phyloP scores from a whole-genome alignment of 1,140 invertebrate species.

The Mycetomoellerius zeteki region DNA sequence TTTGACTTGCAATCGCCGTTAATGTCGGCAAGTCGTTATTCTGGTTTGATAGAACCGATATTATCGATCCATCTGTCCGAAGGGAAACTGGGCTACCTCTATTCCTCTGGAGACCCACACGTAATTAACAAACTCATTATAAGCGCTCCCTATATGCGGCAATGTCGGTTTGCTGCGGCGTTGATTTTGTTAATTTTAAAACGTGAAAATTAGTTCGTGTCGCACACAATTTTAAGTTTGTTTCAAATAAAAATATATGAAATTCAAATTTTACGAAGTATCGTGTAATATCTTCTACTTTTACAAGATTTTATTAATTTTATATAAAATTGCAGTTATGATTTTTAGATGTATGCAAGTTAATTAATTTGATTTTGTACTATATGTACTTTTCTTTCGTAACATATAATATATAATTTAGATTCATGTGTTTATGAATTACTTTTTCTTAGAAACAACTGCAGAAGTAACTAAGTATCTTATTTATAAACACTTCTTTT shows the following conservation, averaged over 20 bases:
- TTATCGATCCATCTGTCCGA: slow-evolving; percentile 68
- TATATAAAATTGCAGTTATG: neutral
- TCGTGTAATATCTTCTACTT: neutral
- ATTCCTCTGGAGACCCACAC: slow-evolving; percentile 34
- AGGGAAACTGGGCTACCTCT: slow-evolving; percentile 53
- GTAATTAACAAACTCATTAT: slow-evolving; percentile 82
- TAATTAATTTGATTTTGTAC: neutral
- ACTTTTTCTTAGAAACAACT: neutral
- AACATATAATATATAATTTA: neutral
- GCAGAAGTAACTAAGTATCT: neutral
- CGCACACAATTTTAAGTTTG: neutral
- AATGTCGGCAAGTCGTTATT: slow-evolving; percentile 56
- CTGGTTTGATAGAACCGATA: slow-evolving; percentile 63
- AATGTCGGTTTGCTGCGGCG: slow-evolving; percentile 30
- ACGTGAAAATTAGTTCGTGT: slow-evolving; percentile 32
- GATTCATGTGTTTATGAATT: slow-evolving; percentile 19
- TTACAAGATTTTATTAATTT: slow-evolving; percentile 1
- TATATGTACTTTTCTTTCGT: neutral
- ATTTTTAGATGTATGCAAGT: neutral
- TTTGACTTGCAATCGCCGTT: slow-evolving; percentile 48
- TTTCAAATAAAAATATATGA: slow-evolving; percentile 10
- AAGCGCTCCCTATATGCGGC: slow-evolving; percentile 57
- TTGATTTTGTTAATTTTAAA: slow-evolving; percentile 61
- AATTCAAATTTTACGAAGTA: neutral
- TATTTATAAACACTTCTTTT: neutral